Percentiles rank a stretch among this genome's conserved stretches.
These are phyloP conservation scores for Polyodon spathula DNA, from an alignment of 2,113 vertebrate genomes.

Conservation along the genomic window DNA sequence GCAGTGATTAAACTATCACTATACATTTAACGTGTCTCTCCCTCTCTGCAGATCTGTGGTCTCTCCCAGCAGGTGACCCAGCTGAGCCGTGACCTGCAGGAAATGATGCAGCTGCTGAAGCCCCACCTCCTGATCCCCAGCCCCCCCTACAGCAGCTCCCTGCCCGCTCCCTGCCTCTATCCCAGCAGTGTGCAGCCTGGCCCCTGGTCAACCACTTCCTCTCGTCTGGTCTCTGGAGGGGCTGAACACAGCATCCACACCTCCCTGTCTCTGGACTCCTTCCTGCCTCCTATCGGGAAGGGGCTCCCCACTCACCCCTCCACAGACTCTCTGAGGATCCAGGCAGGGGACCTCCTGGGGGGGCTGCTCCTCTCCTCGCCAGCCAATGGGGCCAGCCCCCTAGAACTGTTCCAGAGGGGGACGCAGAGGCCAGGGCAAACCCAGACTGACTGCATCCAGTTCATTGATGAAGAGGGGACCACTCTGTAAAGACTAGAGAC, in stretches of 20 bases:
- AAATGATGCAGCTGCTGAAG: conserved; percentile 59
- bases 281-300: no score
- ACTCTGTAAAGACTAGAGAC: conserved; percentile 41
- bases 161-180: conserved; percentile 36
- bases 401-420: conserved; percentile 58
- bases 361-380: conserved; percentile 35
- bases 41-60: conserved; percentile 50
- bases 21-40: not conserved
- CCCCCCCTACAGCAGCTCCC: conserved; percentile 26
- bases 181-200: conserved; percentile 23
- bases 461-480: conserved; percentile 64
- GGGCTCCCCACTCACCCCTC: conserved; percentile 7
- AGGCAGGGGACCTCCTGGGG: conserved; percentile 32
- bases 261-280: conserved; percentile 20
- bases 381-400: conserved; percentile 17
- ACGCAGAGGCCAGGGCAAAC: conserved; percentile 25
- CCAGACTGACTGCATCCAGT: conserved; percentile 53
- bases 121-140: conserved; percentile 48
- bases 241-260: conserved; percentile 21
- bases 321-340: conserved; percentile 12
- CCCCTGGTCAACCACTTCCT: conserved; percentile 50
- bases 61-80: conserved; percentile 61
- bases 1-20: no score
- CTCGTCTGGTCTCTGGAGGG: conserved; percentile 26
- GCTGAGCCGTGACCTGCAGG: conserved; percentile 64